Conservation (phyloP, 2,888 invertebrate species). For the Antheraea assamensis region DNA sequence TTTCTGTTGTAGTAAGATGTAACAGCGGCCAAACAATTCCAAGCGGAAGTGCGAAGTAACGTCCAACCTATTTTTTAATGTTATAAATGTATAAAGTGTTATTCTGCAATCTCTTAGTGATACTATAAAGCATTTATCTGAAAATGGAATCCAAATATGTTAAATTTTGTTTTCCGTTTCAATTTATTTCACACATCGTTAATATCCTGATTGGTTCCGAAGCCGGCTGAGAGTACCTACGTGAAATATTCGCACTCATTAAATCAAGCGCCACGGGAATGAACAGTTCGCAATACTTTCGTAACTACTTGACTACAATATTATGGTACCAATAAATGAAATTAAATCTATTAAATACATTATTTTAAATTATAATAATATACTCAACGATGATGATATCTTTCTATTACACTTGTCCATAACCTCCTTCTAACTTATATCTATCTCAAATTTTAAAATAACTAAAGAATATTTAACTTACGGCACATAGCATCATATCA, state of each 20-base stretch:
- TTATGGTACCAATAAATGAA: neutral
- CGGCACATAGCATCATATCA: no score
- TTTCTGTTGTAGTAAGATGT: no score
- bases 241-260: slow-evolving; percentile 78
- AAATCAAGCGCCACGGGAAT: slow-evolving; percentile 65
- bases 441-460: no score
- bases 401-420: no score
- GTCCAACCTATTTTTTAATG: no score
- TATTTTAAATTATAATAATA: neutral
- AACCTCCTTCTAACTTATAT: no score
- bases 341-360: neutral
- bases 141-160: slow-evolving; percentile 11
- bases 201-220: slow-evolving; percentile 78
- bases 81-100: no score
- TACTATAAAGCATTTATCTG: no score
- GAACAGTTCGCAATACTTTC: slow-evolving; percentile 32
- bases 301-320: slow-evolving; percentile 1
- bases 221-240: slow-evolving; percentile 71
- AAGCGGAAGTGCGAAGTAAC: no score
- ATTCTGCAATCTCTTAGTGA: no score
- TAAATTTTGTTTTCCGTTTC: slow-evolving; percentile 58
- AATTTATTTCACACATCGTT: slow-evolving; percentile 74
- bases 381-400: neutral
- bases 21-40: no score
- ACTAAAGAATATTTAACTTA: no score